Evolutionary conservation across 2,888 invertebrate species (phyloP).

Genomic region (Phoronis australis): DNA sequence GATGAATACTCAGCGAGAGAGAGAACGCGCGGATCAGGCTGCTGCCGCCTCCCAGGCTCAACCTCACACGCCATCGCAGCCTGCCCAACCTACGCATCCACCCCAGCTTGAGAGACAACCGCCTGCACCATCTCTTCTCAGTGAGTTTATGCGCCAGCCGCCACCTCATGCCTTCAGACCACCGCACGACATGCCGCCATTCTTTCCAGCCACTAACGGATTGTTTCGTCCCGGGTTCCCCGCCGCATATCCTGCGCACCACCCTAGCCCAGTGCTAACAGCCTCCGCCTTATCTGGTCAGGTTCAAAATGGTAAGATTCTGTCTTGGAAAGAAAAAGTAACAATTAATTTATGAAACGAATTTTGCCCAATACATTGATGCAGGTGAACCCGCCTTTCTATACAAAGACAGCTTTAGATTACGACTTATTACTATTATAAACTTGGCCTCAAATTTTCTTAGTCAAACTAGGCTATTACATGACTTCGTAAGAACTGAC

Average conservation of each 20-base stretch:
- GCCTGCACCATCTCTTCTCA: too few relatives aligned
- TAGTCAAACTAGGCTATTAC: too few relatives aligned
- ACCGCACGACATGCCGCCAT: conserved; percentile 44
- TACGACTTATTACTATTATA: too few relatives aligned
- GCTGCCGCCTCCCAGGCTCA: conserved; percentile 12
- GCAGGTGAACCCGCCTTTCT: too few relatives aligned
- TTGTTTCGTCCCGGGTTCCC: conserved; percentile 46
- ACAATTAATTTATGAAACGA: too few relatives aligned
- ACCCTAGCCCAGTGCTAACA: conserved; percentile 35
- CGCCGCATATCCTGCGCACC: conserved; percentile 41
- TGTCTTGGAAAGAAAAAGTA: background rate
- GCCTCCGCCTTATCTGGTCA: conserved; percentile 32
- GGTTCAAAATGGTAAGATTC: conserved; percentile 41
- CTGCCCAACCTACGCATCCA: conserved; percentile 13
- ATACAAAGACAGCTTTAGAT: too few relatives aligned
- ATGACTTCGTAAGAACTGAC: too few relatives aligned
- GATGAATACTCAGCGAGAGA: conserved; percentile 10
- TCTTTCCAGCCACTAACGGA: conserved; percentile 48
- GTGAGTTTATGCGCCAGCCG: conserved; percentile 36
- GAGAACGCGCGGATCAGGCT: conserved; percentile 13
- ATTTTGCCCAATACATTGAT: too few relatives aligned
- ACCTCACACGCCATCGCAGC: conserved; percentile 14
- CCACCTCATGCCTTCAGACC: conserved; percentile 39
- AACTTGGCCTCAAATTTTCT: too few relatives aligned
- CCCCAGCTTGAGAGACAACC: conserved; percentile 16